Evolutionary conservation across 2,888 invertebrate species (phyloP).

Genomic region (Quadriops clusia): DNA sequence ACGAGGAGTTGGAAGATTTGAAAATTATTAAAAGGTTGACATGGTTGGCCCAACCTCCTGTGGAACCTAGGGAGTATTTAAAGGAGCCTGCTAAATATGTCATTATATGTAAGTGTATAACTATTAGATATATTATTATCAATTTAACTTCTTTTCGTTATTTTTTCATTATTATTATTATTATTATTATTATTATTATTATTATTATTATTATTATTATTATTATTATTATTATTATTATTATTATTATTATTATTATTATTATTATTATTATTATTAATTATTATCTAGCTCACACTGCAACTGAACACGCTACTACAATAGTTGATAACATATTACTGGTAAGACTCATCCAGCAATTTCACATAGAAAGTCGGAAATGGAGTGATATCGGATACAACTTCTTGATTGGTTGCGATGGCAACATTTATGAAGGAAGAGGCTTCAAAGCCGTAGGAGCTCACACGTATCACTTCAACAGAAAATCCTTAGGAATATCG

Average conservation of each 20-base stretch:
- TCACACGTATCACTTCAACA: constrained; percentile 43
- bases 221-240: neutral
- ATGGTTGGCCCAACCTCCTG: constrained; percentile 40
- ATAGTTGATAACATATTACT: constrained; percentile 35
- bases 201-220: constrained; percentile 2
- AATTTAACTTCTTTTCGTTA: constrained; percentile 2
- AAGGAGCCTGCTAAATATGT: constrained; percentile 37
- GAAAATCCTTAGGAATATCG: constrained; percentile 38
- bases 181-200: neutral
- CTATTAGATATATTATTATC: neutral
- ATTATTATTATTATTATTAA: neutral
- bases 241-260: neutral
- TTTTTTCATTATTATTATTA: neutral
- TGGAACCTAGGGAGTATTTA: constrained; percentile 28
- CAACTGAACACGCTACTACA: constrained; percentile 37
- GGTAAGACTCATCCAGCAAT: constrained; percentile 40
- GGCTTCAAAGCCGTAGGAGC: constrained; percentile 45
- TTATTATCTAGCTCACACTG: constrained; percentile 37
- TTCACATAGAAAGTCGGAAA: constrained; percentile 41
- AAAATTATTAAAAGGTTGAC: constrained; percentile 17
- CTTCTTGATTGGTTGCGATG: constrained; percentile 46
- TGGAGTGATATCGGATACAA: constrained; percentile 44
- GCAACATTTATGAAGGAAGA: constrained; percentile 44
- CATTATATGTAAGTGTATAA: constrained; percentile 36
- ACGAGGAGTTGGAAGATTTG: too few relatives aligned